phyloP scores from a whole-genome alignment of 1,140 invertebrate genomes.

The Heliconius congener region DNA sequence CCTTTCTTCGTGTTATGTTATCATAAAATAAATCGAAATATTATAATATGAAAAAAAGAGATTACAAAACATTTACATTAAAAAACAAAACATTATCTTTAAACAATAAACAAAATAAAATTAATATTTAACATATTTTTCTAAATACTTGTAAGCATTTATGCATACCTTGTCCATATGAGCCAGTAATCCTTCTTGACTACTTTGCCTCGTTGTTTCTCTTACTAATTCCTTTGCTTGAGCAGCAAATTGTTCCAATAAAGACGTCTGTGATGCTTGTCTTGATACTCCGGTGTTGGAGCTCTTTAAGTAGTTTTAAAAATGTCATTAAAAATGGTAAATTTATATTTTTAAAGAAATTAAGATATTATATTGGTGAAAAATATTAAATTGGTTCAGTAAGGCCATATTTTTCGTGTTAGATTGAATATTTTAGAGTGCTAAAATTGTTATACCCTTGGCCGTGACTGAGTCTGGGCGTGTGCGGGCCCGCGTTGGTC shows the following conservation, averaged over 20 bases:
- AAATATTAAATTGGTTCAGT: no score
- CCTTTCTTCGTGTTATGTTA: conserved; percentile 85
- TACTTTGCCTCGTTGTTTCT: conserved; percentile 92
- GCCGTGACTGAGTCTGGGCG: conserved; percentile 24
- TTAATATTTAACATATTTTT: background rate
- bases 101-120: background rate
- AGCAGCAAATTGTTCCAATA: conserved; percentile 92
- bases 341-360: no score
- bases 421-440: background rate
- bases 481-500: conserved; percentile 65
- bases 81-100: conserved; percentile 6
- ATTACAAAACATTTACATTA: conserved; percentile 15
- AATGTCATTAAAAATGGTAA: no score
- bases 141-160: background rate
- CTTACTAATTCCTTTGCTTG: conserved; percentile 93
- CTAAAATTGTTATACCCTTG: background rate
- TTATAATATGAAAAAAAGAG: conserved; percentile 23
- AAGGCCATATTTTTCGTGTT: no score
- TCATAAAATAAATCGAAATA: conserved; percentile 41
- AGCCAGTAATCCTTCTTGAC: conserved; percentile 93
- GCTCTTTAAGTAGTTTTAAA: conserved; percentile 44
- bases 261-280: conserved; percentile 89
- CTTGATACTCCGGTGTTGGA: conserved; percentile 82
- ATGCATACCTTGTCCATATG: conserved; percentile 91
- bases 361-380: no score